Evolutionary conservation across 2,888 invertebrate species (phyloP), one percentile per base, ranked within the genome.

Genomic region (Pachydiplax longipennis): DNA sequence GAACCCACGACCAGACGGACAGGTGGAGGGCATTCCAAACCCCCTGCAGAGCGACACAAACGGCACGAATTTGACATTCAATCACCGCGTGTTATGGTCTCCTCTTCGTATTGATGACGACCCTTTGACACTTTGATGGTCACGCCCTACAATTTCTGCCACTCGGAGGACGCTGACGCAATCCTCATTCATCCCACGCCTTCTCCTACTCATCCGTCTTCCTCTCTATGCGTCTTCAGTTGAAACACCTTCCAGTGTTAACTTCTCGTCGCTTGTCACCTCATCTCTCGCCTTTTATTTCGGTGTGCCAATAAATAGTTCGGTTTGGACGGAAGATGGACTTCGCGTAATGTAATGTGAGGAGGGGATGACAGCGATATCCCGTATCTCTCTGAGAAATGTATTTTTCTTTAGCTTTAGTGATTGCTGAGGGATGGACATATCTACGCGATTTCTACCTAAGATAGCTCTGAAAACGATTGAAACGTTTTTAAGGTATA

Each of bases 51-150:
- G 25, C 25, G 25, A 31, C 25, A 25, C 25, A 25, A 73, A 73
- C 73, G 73, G 73, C 73, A 73, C 73, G 73, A 73, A 73, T 73
- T 73, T 73, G 73, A 73, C 73, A 73, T 73, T 73, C 73, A 73
- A 73, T 73, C 73, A 73, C 73, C 73, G 61, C 61, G 61, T 58
- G 58, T 37, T 61, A 61, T 61, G 61, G 61, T 73, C 73, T n/a
- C 65, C 73, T 18, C 25, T 22, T 31, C 73, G 73, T 73, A 73
- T 73, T 73, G 73, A 73, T 73, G 73, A 73, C 73, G 73, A 31
- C 73, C 31, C 73, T 22, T 31, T 73, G 73, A 73, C 73, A 22
- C 73, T 73, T 73, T 73, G 73, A 73, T 73, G 31, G 73, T 31
- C 25, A 73, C 73, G 73, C 73, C 73, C 31, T 31, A 73, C 73